Conservation (phyloP, 1,140 invertebrate genomes). For the Drosophila murphyi region DNA sequence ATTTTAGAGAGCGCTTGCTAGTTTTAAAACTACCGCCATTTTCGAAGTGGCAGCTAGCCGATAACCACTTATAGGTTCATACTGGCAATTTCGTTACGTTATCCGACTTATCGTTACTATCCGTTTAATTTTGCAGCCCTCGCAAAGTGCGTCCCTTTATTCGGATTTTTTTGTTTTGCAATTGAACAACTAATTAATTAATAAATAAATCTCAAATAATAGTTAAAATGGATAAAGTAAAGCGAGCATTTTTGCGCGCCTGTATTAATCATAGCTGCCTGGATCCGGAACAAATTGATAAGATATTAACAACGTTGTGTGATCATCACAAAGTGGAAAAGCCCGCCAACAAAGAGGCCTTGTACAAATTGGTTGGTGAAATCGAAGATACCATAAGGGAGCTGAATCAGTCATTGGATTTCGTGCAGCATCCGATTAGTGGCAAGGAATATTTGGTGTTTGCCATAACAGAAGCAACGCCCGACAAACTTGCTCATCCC, state of each 20-base stretch:
- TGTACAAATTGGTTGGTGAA: constrained; percentile 45
- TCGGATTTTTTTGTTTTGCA: neutral
- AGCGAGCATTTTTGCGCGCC: constrained; percentile 56
- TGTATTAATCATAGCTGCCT: constrained; percentile 66
- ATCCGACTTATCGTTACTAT: neutral
- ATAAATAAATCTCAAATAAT: neutral
- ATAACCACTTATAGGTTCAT: neutral
- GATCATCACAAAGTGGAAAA: constrained; percentile 42
- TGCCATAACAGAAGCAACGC: constrained; percentile 53
- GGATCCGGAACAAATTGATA: constrained; percentile 41
- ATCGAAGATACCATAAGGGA: constrained; percentile 46
- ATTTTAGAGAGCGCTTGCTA: too few species aligned
- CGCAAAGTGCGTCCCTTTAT: constrained; percentile 5
- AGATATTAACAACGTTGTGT: constrained; percentile 57
- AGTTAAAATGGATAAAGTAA: constrained; percentile 45
- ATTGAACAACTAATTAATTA: neutral
- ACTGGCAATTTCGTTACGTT: neutral
- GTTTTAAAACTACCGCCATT: neutral
- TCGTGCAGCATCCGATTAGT: constrained; percentile 51
- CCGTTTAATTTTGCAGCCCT: constrained; percentile 13
- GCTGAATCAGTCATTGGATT: constrained; percentile 44
- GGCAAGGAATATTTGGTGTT: constrained; percentile 64
- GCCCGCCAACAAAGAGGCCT: constrained; percentile 40
- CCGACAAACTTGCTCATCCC: constrained; percentile 45
- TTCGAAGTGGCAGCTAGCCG: neutral